Evolutionary conservation across 2,113 vertebrate species (phyloP).

Genomic region (Petaurus breviceps): DNA sequence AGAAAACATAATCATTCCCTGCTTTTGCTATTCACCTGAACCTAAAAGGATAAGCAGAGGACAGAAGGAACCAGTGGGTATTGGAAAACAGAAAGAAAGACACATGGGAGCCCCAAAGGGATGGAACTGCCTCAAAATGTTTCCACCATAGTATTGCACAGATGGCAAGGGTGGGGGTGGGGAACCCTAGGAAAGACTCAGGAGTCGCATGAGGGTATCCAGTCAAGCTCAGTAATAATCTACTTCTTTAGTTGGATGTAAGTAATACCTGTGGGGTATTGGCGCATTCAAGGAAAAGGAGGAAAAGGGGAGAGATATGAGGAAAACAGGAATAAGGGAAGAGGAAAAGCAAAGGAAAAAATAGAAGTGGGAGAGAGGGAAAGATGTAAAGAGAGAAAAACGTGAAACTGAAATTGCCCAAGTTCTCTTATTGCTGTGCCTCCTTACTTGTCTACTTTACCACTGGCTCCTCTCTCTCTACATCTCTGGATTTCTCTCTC

Average conservation of each 20-base stretch:
- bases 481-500: not conserved
- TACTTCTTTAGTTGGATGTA: not conserved
- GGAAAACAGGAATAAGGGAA: not conserved
- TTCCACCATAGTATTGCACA: not conserved
- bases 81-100: not conserved
- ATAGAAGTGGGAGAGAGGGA: not conserved
- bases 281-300: not conserved
- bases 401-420: not conserved
- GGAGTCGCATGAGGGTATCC: not conserved
- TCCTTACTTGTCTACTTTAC: not conserved
- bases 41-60: not conserved
- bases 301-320: not conserved
- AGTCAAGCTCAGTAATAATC: not conserved
- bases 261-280: not conserved
- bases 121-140: not conserved
- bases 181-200: not conserved
- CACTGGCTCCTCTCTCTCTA: not conserved
- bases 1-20: not conserved
- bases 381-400: not conserved
- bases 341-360: not conserved
- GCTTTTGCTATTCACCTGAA: constrained; percentile 16
- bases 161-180: not conserved
- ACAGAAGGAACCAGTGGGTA: not conserved
- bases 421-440: not conserved
- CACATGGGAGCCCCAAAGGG: not conserved